Evolutionary conservation across 2,797 vertebrate species (phyloP).

Genomic region (Masticophis lateralis): DNA sequence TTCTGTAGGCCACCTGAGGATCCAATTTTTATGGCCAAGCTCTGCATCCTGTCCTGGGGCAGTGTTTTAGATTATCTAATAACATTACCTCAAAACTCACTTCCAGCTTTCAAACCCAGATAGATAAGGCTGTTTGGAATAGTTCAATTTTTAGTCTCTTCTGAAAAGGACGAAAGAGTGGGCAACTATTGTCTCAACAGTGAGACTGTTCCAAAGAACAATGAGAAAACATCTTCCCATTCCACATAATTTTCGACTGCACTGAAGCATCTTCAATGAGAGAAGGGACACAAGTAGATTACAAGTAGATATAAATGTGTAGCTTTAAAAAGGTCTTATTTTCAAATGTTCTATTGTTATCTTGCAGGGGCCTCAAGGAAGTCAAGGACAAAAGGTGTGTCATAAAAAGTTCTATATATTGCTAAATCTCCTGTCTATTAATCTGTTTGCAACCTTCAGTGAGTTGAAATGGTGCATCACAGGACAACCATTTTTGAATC

Average conservation of each 20-base stretch:
- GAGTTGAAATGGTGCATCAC: background rate
- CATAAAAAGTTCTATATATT: background rate
- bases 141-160: background rate
- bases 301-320: background rate
- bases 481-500: background rate
- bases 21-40: background rate
- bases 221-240: background rate
- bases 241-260: background rate
- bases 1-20: background rate
- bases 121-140: background rate
- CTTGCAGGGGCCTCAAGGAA: constrained; percentile 74
- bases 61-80: background rate
- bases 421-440: background rate
- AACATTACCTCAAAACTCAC: background rate
- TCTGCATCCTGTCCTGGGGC: background rate
- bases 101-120: background rate
- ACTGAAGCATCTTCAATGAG: background rate
- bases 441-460: background rate
- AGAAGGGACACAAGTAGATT: background rate
- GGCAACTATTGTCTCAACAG: background rate
- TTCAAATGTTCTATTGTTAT: constrained; percentile 47
- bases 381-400: constrained; percentile 76
- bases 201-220: background rate
- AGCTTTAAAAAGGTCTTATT: background rate
- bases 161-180: background rate